A percentile compares a stretch with the other conserved stretches of the same genome.
These are phyloP conservation scores for Luehdorfia chinensis DNA, from an alignment of 1,140 invertebrate genomes.

Conservation along the genomic window DNA sequence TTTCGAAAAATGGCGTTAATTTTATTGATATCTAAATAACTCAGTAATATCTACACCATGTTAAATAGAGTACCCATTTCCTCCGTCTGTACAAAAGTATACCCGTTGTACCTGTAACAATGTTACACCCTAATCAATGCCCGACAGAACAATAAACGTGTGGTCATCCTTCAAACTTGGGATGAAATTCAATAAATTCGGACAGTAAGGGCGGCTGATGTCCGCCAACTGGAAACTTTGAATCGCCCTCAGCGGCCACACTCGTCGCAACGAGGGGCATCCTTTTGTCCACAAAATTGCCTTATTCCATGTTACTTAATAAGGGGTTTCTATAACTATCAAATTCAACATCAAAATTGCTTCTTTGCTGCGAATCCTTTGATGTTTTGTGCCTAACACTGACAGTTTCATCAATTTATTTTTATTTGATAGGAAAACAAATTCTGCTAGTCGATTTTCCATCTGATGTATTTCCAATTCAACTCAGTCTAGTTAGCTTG, in stretches of 20 bases:
- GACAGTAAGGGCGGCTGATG: conserved; percentile 39
- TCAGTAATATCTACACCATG: no score
- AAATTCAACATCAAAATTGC: conserved; percentile 56
- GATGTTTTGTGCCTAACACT: conserved; percentile 50
- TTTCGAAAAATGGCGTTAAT: no score
- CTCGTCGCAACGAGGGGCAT: conserved; percentile 35
- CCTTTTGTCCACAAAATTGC: conserved; percentile 72
- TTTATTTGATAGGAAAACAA: conserved; percentile 37
- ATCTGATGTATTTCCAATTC: conserved; percentile 16
- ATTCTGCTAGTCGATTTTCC: conserved; percentile 2
- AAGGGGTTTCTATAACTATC: conserved; percentile 66
- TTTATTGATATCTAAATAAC: no score
- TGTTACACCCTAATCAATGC: conserved; percentile 50
- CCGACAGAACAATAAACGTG: conserved; percentile 55
- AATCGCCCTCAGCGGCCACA: conserved; percentile 50
- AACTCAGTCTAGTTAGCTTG: conserved; percentile 17
- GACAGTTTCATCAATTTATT: conserved; percentile 30
- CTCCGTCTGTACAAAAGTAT: conserved; percentile 28
- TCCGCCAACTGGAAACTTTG: conserved; percentile 61
- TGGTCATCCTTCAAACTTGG: conserved; percentile 57
- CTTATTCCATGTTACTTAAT: conserved; percentile 62
- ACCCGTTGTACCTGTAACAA: conserved; percentile 34
- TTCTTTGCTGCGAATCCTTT: conserved; percentile 54
- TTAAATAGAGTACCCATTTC: conserved; percentile 1
- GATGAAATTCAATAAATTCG: conserved; percentile 69